phyloP scores from a whole-genome alignment of 1,140 invertebrate species.

The Microplitis mediator region DNA sequence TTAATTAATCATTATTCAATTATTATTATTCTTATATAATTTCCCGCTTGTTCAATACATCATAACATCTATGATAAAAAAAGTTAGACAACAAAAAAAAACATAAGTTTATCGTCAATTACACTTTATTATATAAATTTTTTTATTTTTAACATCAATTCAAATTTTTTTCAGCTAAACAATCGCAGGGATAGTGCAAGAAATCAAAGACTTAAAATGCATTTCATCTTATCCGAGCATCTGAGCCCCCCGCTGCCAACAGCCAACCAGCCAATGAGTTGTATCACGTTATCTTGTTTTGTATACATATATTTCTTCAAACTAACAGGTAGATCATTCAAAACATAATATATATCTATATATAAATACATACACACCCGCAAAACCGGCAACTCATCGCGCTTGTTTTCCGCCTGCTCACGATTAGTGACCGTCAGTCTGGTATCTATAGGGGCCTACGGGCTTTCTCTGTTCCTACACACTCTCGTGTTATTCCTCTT shows the following conservation, averaged over 20 bases:
- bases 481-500: neutral
- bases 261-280: neutral
- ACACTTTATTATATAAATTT: too few relatives aligned
- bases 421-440: constrained; percentile 49
- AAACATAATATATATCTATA: neutral
- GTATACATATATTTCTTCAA: neutral
- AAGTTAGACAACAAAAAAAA: too few relatives aligned
- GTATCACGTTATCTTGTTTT: neutral
- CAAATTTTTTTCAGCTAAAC: too few relatives aligned
- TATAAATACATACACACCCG: neutral
- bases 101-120: too few relatives aligned
- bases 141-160: too few relatives aligned
- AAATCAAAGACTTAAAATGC: neutral
- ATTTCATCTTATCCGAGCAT: neutral
- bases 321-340: constrained; percentile 30
- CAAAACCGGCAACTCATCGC: constrained; percentile 51
- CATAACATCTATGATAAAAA: too few relatives aligned
- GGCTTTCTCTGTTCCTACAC: neutral
- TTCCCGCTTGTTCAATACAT: constrained; percentile 2
- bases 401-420: constrained; percentile 53
- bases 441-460: constrained; percentile 44
- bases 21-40: neutral
- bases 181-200: neutral
- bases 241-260: neutral
- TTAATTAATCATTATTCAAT: neutral